Conservation (phyloP, 2,797 vertebrate species). For the Myotis planiceps region DNA sequence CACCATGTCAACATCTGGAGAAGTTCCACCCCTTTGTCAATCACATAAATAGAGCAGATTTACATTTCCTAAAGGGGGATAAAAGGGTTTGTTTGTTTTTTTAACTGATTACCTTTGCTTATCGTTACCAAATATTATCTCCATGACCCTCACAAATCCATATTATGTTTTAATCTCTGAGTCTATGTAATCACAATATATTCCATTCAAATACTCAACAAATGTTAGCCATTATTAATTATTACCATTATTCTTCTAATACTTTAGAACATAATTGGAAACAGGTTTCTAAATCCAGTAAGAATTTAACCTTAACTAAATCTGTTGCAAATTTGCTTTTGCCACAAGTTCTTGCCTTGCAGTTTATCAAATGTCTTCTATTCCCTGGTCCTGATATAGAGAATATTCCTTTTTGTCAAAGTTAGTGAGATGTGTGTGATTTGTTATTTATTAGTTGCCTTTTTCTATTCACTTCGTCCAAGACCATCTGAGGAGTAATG, state of each 20-base stretch:
- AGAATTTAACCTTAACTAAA: not conserved
- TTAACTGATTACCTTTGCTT: not conserved
- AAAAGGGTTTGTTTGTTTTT: not conserved
- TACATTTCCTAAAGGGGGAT: not conserved
- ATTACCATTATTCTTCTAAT: not conserved
- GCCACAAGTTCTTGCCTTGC: not conserved
- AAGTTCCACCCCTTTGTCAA: not conserved
- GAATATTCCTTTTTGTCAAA: not conserved
- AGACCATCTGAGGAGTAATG: not conserved
- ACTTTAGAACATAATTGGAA: not conserved
- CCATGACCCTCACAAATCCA: not conserved
- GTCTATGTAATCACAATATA: not conserved
- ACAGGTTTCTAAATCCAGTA: not conserved
- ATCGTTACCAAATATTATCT: not conserved
- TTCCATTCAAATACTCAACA: not conserved
- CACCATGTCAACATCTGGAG: not conserved
- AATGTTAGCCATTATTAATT: not conserved
- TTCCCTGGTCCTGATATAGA: not conserved
- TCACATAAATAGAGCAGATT: not conserved
- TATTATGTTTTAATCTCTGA: not conserved
- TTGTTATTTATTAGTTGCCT: not conserved
- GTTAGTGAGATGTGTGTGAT: not conserved
- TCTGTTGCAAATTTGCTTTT: not conserved
- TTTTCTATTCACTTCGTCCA: not conserved
- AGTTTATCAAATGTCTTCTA: not conserved